Base-by-base conservation (phyloP, 2,888 invertebrate species). In the Epinotia demarniana region DNA sequence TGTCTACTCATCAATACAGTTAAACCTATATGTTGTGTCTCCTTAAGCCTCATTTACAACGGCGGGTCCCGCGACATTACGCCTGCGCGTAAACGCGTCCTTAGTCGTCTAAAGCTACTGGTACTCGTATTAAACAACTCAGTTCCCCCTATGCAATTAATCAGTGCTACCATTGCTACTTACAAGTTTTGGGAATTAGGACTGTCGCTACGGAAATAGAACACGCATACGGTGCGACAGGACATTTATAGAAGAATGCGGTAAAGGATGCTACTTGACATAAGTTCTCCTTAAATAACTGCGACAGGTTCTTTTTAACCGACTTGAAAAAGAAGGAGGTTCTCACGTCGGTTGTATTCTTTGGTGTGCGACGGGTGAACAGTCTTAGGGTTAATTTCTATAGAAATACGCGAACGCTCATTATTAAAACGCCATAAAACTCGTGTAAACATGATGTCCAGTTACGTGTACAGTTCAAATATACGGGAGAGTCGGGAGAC, bases 161-260 rank as follows among this genome's bases (percentile, higher is more conserved):
- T 75, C 60, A 75, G 57, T 55, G 23, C 23, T 27, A 27, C 43
- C 60, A 75, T 46, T 55, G 23, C 23, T 27, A 27, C 43, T 13
- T 18, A 18, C 11, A 58, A 18, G 58, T 62, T 60, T 62, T 33
- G 57, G 70, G 68, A 33, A 63, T 71, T 70, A 77, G 71, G 70
- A 75, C 53, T 71, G 75, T 71, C 75, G 58, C 60, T 57, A 64
- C 74, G 18, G 53, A 75, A 66, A 71, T 70, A 75, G 70, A 58
- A 18, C 23, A 18, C 57, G 58, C 74, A 53, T 58, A 58, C 46
- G 64, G 6, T 16, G 33, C 23, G 23, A 13, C 16, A n/a, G 5
- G n/a, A 66, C 53, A 55, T 53, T 66, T 11, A n/a, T 66, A n/a
- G 8, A 27, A 27, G 18, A 53, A 53, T 53, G 18, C 5, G 16